Evolutionary conservation across 2,888 invertebrate genomes (phyloP), one percentile per base, ranked within the genome.

Genomic region (Drosophila percnosoma): DNA sequence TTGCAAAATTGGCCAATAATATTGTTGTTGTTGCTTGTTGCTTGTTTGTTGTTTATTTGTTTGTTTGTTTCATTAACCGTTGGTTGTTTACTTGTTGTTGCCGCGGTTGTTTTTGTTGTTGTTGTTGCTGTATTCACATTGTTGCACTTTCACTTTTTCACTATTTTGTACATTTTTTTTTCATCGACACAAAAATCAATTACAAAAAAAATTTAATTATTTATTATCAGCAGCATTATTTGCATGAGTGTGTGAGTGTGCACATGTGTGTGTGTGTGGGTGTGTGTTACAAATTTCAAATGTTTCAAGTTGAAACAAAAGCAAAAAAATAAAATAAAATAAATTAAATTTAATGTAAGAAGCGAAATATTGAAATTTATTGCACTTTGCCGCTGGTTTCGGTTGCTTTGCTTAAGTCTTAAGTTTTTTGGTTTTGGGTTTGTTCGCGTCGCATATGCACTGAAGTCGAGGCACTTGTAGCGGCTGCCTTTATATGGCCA

Each of bases 61-160:
- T 73, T 51, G 55, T 78, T 68, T 65, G 45, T 69, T 53, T 48
- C 53, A 53, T 64, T 54, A 18, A 48, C 38, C 63, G 29, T 64
- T 75, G 63, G 62, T 73, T 73, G 40, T 40, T 64, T 73, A 73
- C 58, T 54, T 62, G 55, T 59, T 70, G 55, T 31, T 55, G 54
- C 36, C 36, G 54, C 24, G 55, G 38, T 34, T 54, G 64, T 59
- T 70, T 38, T 53, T 52, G 60, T 34, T 67, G 73, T 48, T 73
- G 62, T 33, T 68, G 36, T 33, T 40, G 54, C 53, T 75, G 51
- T 73, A 65, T 73, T 80, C 78, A 72, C 78, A 80, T 78, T 72
- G 68, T 83, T 90, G 87, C 86, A 88, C 90, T 86, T 86, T 86
- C 85, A 89, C 89, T 89, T 86, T 85, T 87, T 82, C 86, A 87